Conservation (phyloP, 2,888 invertebrate genomes). For the Apamea sordens region DNA sequence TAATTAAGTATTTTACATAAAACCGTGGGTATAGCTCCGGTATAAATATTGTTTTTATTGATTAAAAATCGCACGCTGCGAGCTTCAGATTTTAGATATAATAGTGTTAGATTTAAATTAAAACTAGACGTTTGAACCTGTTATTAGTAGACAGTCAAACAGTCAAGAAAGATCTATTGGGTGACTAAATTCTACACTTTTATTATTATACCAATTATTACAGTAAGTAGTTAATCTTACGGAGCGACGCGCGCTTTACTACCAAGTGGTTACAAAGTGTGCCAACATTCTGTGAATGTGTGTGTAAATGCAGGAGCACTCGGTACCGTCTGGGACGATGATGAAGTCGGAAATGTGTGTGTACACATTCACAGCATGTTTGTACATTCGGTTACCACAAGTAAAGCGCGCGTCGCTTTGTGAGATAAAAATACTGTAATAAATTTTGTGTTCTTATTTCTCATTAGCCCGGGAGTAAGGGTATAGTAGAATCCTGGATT, state of each 20-base stretch:
- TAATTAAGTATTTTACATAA: constrained; percentile 73
- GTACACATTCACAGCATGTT: neutral
- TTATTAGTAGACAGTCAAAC: constrained; percentile 20
- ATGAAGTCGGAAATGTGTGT: neutral
- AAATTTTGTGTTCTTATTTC: neutral
- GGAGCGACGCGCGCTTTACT: neutral
- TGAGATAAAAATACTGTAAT: neutral
- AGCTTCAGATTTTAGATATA: constrained; percentile 49
- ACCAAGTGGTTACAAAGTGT: neutral
- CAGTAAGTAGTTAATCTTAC: neutral
- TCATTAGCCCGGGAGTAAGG: neutral
- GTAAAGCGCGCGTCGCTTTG: neutral
- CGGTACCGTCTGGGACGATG: neutral
- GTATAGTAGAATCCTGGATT: neutral
- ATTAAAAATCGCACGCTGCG: constrained; percentile 63
- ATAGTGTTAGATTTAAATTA: constrained; percentile 36
- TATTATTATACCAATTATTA: neutral
- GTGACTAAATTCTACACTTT: neutral
- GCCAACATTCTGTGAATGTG: neutral
- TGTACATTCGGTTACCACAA: neutral
- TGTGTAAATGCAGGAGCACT: neutral
- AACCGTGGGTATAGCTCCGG: constrained; percentile 68
- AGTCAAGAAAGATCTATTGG: constrained; percentile 3
- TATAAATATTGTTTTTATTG: constrained; percentile 72
- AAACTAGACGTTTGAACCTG: constrained; percentile 13